Conservation (phyloP, 2,113 vertebrate genomes). For the Lagopus muta region DNA sequence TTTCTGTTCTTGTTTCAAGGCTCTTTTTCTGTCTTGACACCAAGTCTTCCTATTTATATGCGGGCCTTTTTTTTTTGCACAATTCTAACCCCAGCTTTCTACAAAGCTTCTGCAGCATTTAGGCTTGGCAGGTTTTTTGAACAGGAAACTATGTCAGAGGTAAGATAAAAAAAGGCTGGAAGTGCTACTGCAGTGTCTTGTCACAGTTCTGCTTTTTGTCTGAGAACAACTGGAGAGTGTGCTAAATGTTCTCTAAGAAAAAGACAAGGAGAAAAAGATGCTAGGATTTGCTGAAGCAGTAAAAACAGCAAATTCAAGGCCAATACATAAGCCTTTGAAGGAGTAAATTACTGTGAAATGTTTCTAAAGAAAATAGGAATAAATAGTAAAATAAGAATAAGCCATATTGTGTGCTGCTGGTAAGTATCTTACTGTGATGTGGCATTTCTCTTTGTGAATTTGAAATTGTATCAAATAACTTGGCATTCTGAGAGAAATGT, state of each 20-base stretch:
- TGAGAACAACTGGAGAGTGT: background rate
- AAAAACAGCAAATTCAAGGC: background rate
- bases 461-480: background rate
- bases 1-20: background rate
- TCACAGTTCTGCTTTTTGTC: background rate
- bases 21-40: background rate
- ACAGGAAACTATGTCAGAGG: background rate
- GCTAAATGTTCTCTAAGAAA: background rate
- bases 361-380: background rate
- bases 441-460: background rate
- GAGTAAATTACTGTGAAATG: background rate
- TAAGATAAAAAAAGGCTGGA: background rate
- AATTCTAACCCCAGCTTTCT: background rate
- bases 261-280: background rate
- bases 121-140: background rate
- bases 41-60: background rate
- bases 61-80: background rate
- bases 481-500: background rate
- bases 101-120: background rate
- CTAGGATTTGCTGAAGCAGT: background rate
- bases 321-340: background rate
- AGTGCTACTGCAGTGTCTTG: background rate
- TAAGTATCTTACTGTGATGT: background rate
- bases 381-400: background rate
- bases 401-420: background rate